Conservation (phyloP, 2,888 invertebrate species). For the Brachypterus glaber region DNA sequence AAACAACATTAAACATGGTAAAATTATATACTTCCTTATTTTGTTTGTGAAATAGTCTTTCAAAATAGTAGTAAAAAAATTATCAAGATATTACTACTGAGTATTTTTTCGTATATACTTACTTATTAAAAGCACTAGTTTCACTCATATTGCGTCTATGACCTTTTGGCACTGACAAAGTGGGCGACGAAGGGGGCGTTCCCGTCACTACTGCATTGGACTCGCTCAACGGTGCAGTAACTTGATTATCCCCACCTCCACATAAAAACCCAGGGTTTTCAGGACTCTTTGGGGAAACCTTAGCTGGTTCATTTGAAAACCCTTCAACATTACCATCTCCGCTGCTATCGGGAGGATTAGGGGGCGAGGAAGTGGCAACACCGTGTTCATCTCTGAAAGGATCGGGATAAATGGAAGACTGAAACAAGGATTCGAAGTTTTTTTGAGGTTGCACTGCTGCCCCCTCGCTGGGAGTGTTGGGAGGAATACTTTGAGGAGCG, state of each 20-base stretch:
- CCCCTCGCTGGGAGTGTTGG: slow-evolving; percentile 17
- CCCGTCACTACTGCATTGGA: slow-evolving; percentile 34
- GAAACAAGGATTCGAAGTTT: slow-evolving; percentile 53
- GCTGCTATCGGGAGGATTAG: slow-evolving; percentile 13
- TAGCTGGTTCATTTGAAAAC: slow-evolving; percentile 15
- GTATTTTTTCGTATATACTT: slow-evolving; percentile 37
- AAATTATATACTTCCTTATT: too few species aligned
- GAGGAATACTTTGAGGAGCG: slow-evolving; percentile 20
- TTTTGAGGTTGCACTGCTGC: slow-evolving; percentile 30
- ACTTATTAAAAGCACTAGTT: slow-evolving; percentile 75
- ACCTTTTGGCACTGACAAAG: slow-evolving; percentile 41
- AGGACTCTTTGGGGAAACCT: slow-evolving; percentile 29
- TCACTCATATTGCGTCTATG: slow-evolving; percentile 78
- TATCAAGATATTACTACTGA: too few species aligned
- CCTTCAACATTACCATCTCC: slow-evolving; percentile 24
- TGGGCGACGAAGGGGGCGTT: slow-evolving; percentile 37
- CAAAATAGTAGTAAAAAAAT: too few species aligned
- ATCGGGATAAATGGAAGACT: slow-evolving; percentile 58
- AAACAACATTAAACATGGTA: too few species aligned
- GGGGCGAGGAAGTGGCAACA: slow-evolving; percentile 19
- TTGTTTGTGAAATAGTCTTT: too few species aligned
- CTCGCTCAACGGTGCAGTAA: slow-evolving; percentile 24
- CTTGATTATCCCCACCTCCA: slow-evolving; percentile 7
- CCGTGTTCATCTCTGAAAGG: slow-evolving; percentile 53
- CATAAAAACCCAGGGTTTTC: slow-evolving; percentile 31